Evolutionary conservation across 2,113 vertebrate genomes (phyloP).

Genomic region (Pelecanus crispus): DNA sequence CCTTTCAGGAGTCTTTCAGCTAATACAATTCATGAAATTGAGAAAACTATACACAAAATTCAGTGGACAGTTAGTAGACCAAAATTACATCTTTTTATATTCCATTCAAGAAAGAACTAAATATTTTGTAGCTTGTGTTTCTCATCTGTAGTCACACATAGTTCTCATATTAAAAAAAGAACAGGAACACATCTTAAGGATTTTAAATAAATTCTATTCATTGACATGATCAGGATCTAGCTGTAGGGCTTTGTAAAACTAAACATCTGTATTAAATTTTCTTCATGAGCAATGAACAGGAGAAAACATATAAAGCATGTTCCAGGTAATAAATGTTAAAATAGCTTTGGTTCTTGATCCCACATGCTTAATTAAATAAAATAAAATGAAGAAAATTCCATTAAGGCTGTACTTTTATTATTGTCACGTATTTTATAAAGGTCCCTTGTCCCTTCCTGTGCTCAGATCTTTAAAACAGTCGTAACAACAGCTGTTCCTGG

Average conservation of each 20-base stretch:
- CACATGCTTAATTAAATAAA: not conserved
- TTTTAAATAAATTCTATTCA: not conserved
- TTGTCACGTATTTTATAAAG: not conserved
- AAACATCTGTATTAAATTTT: not conserved
- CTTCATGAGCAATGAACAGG: not conserved
- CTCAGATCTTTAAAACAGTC: not conserved
- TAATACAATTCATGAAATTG: not conserved
- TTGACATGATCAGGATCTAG: not conserved
- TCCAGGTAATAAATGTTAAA: conserved; percentile 2
- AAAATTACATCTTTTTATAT: not conserved
- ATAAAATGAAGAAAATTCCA: not conserved
- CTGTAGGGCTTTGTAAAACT: not conserved
- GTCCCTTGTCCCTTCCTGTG: not conserved
- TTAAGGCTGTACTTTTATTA: not conserved
- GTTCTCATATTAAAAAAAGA: not conserved
- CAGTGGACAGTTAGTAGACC: not conserved
- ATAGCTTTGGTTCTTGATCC: not conserved
- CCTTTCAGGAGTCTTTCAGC: not conserved
- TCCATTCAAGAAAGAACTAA: not conserved
- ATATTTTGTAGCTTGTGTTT: not conserved
- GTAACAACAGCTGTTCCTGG: not conserved
- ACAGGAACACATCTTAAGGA: not conserved
- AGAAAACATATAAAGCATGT: not conserved
- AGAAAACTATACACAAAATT: not conserved
- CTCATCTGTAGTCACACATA: not conserved